A percentile compares a stretch with the other conserved stretches of the same genome.
Conservation (phyloP, 2,888 invertebrate species). For the Melinopterus prodromus region DNA sequence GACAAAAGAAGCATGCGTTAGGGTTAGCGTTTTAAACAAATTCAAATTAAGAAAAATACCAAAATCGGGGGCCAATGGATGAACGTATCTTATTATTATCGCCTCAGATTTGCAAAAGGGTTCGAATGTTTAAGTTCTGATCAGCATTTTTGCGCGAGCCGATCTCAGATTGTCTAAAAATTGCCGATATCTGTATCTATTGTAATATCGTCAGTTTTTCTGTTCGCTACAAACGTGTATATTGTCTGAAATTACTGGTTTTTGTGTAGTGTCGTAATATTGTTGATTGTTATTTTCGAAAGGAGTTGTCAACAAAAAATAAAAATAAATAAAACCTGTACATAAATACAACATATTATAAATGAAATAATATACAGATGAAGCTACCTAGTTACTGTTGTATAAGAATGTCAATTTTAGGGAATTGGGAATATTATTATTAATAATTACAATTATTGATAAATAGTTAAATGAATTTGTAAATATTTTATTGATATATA, state of each 20-base stretch:
- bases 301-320: constrained; percentile 19
- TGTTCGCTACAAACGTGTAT: too few species aligned
- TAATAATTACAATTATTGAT: constrained; percentile 38
- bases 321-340: constrained; percentile 23
- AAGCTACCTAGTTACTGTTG: constrained; percentile 61
- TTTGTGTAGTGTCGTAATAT: background rate
- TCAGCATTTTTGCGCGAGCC: background rate
- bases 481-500: constrained; percentile 66
- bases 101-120: constrained; percentile 51
- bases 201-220: too few species aligned
- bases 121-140: background rate
- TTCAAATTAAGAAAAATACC: constrained; percentile 21
- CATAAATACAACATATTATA: constrained; percentile 22
- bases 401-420: constrained; percentile 77
- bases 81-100: constrained; percentile 57
- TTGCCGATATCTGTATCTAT: constrained; percentile 13
- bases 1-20: constrained; percentile 17
- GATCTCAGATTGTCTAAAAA: constrained; percentile 11
- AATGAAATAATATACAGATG: constrained; percentile 44
- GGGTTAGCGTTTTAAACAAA: constrained; percentile 17
- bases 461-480: constrained; percentile 64
- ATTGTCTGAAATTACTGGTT: background rate
- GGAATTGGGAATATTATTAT: constrained; percentile 66
- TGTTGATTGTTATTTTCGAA: constrained; percentile 28
- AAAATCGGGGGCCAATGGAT: constrained; percentile 57